These are phyloP conservation scores for Nemoura dubitans DNA, from an alignment of 2,888 invertebrate genomes.

Conservation along the genomic window DNA sequence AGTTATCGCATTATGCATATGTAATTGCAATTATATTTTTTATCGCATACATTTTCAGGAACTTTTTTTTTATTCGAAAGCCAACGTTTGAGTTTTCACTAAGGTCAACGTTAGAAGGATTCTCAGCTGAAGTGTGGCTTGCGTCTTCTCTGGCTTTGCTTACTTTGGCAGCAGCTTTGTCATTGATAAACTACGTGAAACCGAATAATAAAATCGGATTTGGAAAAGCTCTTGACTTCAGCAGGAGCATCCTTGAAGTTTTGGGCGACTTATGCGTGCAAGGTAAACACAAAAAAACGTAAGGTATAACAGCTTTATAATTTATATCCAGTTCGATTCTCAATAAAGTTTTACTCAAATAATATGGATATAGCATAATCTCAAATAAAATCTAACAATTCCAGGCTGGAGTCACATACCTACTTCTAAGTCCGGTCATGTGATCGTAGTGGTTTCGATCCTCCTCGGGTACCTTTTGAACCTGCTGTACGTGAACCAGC, in stretches of 20 bases:
- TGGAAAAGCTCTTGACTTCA: neutral
- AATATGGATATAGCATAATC: too few species aligned
- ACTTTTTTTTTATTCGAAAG: neutral
- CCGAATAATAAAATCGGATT: neutral
- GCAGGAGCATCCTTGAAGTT: neutral
- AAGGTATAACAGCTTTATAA: too few species aligned
- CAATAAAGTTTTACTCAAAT: too few species aligned
- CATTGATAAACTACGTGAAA: neutral
- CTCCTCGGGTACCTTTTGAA: neutral
- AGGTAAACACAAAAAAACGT: neutral
- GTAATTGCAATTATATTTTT: too few species aligned
- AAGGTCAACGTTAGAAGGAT: neutral
- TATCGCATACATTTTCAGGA: too few species aligned
- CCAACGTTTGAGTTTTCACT: neutral
- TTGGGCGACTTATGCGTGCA: neutral
- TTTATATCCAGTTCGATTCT: too few species aligned
- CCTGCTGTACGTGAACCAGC: neutral
- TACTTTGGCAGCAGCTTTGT: neutral
- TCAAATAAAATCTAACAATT: too few species aligned
- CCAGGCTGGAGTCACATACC: neutral
- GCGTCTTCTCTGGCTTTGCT: neutral
- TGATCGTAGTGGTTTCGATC: neutral
- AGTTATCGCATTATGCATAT: too few species aligned
- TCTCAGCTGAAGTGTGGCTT: neutral
- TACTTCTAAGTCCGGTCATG: neutral